Percentiles rank a stretch among this genome's conserved stretches.
These are phyloP conservation scores for Frankliniella fusca DNA, from an alignment of 2,888 invertebrate species.

Conservation along the genomic window DNA sequence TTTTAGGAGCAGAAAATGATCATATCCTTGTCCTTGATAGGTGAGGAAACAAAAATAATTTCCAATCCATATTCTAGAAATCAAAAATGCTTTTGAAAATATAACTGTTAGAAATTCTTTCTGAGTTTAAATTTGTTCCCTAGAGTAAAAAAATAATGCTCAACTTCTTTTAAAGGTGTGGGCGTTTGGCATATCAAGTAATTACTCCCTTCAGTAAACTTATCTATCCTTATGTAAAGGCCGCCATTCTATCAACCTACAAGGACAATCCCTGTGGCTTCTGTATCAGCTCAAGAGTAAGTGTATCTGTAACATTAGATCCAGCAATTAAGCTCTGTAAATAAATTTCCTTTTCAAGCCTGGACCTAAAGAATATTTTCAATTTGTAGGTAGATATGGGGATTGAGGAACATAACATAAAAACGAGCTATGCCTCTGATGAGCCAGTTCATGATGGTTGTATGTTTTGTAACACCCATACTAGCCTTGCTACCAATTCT, in stretches of 20 bases:
- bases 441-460: neutral
- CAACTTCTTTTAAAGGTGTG: conserved; percentile 42
- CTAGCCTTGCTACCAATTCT: too few relatives aligned
- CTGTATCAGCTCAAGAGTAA: conserved; percentile 37
- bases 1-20: neutral
- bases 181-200: conserved; percentile 46
- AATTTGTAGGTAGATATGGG: neutral
- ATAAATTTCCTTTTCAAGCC: neutral
- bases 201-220: conserved; percentile 47
- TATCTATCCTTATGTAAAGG: conserved; percentile 47
- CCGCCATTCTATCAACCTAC: conserved; percentile 46
- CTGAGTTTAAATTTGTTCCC: neutral
- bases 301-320: neutral
- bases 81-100: neutral
- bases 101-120: neutral
- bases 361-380: neutral
- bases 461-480: neutral
- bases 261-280: conserved; percentile 47
- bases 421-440: neutral
- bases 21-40: neutral
- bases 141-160: neutral
- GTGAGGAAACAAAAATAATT: neutral
- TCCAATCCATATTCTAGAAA: neutral
- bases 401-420: neutral
- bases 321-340: neutral